These are phyloP conservation scores for Epinotia demarniana DNA, from an alignment of 2,888 invertebrate genomes.

Conservation along the genomic window DNA sequence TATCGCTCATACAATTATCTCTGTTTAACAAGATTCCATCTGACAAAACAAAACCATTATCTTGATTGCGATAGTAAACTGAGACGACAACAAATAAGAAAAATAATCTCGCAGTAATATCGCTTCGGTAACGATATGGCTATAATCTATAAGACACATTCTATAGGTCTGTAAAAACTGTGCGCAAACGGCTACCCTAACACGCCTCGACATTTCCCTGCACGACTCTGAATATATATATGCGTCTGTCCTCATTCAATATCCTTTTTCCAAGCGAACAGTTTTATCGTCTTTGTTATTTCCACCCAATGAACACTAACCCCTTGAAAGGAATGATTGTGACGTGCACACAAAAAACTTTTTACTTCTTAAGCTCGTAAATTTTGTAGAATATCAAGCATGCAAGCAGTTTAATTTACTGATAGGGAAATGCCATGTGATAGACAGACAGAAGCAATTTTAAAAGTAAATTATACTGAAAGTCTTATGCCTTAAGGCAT, in stretches of 20 bases:
- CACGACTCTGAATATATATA: slow-evolving; percentile 62
- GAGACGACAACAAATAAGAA: slow-evolving; percentile 50
- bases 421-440: neutral
- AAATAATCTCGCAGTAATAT: slow-evolving; percentile 56
- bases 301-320: slow-evolving; percentile 81
- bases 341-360: slow-evolving; percentile 73
- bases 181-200: slow-evolving; percentile 72
- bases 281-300: slow-evolving; percentile 83
- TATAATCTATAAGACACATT: slow-evolving; percentile 56
- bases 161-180: slow-evolving; percentile 65
- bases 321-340: slow-evolving; percentile 76
- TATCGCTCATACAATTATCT: slow-evolving; percentile 24
- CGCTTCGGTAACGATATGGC: slow-evolving; percentile 59
- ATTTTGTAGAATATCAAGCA: slow-evolving; percentile 51
- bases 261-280: slow-evolving; percentile 82
- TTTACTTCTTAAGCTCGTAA: slow-evolving; percentile 60
- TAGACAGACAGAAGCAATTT: neutral
- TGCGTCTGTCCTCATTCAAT: slow-evolving; percentile 82
- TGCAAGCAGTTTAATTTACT: slow-evolving; percentile 1
- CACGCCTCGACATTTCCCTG: slow-evolving; percentile 75
- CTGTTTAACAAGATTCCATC: slow-evolving; percentile 45
- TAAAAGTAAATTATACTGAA: neutral
- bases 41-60: slow-evolving; percentile 45
- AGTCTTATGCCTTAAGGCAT: no score
- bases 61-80: slow-evolving; percentile 43